Percentiles rank a stretch among this genome's conserved stretches.
phyloP scores from a whole-genome alignment of 2,888 invertebrate species.

The Drosophila merina region DNA sequence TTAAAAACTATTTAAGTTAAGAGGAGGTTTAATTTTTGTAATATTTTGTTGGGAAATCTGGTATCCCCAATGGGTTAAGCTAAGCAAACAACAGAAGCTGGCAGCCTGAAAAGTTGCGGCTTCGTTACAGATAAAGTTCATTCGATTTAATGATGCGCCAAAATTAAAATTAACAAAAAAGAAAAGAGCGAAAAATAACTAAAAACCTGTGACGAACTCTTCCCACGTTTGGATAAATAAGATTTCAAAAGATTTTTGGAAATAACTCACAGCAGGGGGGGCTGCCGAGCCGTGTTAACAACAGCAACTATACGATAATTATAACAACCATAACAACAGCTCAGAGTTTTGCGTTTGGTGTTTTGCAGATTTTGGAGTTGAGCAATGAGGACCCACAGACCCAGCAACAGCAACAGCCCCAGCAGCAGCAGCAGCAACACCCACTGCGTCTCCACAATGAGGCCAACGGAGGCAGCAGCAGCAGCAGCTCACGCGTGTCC shows the following conservation, averaged over 20 bases:
- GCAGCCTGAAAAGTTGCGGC: conserved; percentile 23
- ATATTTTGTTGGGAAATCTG: no score
- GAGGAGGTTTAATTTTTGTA: no score
- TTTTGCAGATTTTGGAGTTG: conserved; percentile 83
- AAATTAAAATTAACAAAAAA: conserved; percentile 48
- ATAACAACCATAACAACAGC: conserved; percentile 63
- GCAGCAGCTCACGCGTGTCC: conserved; percentile 45
- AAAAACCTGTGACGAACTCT: conserved; percentile 44
- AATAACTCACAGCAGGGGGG: conserved; percentile 59
- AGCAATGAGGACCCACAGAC: conserved; percentile 82
- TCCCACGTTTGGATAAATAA: conserved; percentile 54
- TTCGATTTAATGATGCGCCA: conserved; percentile 74
- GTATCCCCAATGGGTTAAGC: conserved; percentile 25
- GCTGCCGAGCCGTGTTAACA: conserved; percentile 54
- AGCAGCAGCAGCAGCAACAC: conserved; percentile 49
- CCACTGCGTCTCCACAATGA: conserved; percentile 73
- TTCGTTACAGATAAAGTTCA: conserved; percentile 76
- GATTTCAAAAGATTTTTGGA: conserved; percentile 75
- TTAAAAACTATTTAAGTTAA: no score
- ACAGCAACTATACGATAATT: conserved; percentile 55
- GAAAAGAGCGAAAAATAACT: conserved; percentile 34
- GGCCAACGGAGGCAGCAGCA: conserved; percentile 60
- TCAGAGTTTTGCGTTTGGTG: conserved; percentile 50
- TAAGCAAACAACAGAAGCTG: conserved; percentile 29
- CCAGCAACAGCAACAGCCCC: conserved; percentile 50